Evolutionary conservation across 2,888 invertebrate species (phyloP), one percentile per base, ranked within the genome.

Genomic region (Cheilosia impressa): DNA sequence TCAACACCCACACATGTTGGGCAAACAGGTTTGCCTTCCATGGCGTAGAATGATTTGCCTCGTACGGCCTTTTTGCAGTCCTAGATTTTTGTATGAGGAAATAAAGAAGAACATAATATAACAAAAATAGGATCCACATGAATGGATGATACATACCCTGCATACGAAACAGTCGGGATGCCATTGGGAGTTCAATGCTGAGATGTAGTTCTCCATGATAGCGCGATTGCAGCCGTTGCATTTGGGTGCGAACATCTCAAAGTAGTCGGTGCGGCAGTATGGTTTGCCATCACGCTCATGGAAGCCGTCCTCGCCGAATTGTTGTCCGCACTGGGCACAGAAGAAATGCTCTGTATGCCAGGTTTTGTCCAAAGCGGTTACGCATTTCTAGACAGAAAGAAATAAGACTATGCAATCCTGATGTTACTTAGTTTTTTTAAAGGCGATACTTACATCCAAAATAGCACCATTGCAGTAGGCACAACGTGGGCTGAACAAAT

Each of bases 331-430:
- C 91, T 98, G 98, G 87, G 98, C 97, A 93, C 99, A 99, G 94
- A 98, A 97, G 94, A 99, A 99, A 93, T 99, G 99, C 92, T 99
- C 99, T 90, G 98, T 98, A 92, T 99, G 99, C 98, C 98, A 99
- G 88, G 98, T 98, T 93, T 97, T 97, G 92, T 98, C 98, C 92
- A 99, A 93, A 10, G 99, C 99, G 1, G 98, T 98, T 87, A 99
- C 98, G 93, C 99, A 99, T 97, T 99, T 98, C 98, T 98, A 94
- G 77, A 94, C 94, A 89, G 89, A 90, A 88, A 90, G 88, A 62
- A 63, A 78, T 58, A 9, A n/a, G n/a, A 60, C 3, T 15, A 22
- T 38, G 13, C 2, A 27, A 9, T 27, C 17, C 34, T 19, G 41
- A 43, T n/a, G 19, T 55, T 41, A 57, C 27, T 55, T 10, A 15